Evolutionary conservation across 2,888 invertebrate species (phyloP), one percentile per base, ranked within the genome.

Genomic region (Pachymerium ferrugineum): DNA sequence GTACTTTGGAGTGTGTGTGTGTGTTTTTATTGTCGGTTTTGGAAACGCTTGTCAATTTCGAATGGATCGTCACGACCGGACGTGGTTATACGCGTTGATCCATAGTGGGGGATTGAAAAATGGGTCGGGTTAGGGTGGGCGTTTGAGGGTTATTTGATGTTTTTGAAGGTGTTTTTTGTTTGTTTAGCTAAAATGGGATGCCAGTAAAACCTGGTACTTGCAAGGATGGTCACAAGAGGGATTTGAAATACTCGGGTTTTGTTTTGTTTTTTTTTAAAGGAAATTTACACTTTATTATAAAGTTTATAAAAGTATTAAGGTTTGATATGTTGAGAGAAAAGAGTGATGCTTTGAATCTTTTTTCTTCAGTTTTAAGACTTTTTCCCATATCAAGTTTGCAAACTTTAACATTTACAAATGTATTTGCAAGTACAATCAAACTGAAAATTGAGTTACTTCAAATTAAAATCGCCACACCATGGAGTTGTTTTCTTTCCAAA

Each of bases 31-130:
- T 8, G 10, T 3, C 16, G 22, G 22, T 19, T 19, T 47, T 38
- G 38, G n/a, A n/a, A 22, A 16, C 47, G 22, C 47, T 47, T 47
- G 47, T 47, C 19, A 16, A 19, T 47, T 47, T 47, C 47, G 47
- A 16, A 47, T 47, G 47, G 47, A 47, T 47, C 47, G 47, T 47
- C 47, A 47, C 47, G 47, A 47, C 47, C 47, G 47, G 47, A 47
- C 47, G 47, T 47, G 47, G 47, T 47, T n/a, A 22, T n/a, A 47
- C 19, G 47, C 47, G n/a, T 47, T 47, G 47, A 47, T 47, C 47
- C 47, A 22, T 22, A 47, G 4, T 47, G 47, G 47, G n/a, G 47
- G 47, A 47, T 47, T 47, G 47, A 19, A 47, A n/a, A n/a, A n/a
- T n/a, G n/a, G n/a, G n/a, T n/a, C n/a, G n/a, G 47, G 47, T 47